Evolutionary conservation across 2,797 vertebrate species (phyloP), one percentile per base, ranked within the genome.

Genomic region (Alosa sapidissima): DNA sequence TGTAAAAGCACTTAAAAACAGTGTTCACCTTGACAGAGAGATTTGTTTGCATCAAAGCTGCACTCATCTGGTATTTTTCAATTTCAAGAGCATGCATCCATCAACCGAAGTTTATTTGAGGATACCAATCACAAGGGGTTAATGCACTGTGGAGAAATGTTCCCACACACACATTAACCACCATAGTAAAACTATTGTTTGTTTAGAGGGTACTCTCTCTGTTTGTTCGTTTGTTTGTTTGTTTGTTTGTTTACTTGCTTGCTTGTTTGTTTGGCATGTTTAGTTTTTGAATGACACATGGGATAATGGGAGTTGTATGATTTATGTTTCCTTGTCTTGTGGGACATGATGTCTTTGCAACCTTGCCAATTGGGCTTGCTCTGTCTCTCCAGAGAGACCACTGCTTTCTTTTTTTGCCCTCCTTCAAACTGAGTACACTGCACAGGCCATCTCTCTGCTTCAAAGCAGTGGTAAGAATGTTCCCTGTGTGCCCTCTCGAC

Each of bases 391-490:
- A n/a, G n/a, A 19, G 54, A 16, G 54, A 55, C 65, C 9, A 14
- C 3, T 36, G 0, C 10, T 72, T 36, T 36, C 28, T 65, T 65
- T 65, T 75, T 72, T 75, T 41, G 72, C 41, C 16, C 41, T 36
- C 36, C 33, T 5, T 78, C 14, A 41, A 11, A 75, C 16, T 6
- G 19, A 47, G 36, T 78, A 78, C 41, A 78, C 72, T 78, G 16
- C 8, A 16, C 72, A 78, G 19, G 14, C 72, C 19, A 4, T 78
- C 36, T 19, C 21, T 33, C 14, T 47, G 16, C 72, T 78, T 78
- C 72, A 78, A 78, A 78, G 72, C 72, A 21, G 72, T 47, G 41
- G 13, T 78, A 47, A 78, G 41, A 78, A 78, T 78, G 41, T 16
- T 78, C 36, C 72, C 41, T 78, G 72, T 78, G 72, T 78, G 72